Conservation (phyloP, 2,797 vertebrate genomes). For the Clarias fuscus region DNA sequence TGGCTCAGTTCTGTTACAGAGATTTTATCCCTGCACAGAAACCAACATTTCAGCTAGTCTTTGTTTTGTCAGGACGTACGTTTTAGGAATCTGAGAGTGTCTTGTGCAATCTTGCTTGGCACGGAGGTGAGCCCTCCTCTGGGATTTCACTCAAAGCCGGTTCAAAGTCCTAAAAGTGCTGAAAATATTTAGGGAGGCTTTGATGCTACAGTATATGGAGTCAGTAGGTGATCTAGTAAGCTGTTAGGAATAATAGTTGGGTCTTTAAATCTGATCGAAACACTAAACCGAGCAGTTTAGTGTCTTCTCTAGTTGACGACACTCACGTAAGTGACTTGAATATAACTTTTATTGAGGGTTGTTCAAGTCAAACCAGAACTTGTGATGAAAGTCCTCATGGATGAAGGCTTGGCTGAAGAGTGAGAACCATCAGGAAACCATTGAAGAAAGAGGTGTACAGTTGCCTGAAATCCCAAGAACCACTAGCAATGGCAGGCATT, state of each 20-base stretch:
- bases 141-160: background rate
- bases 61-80: background rate
- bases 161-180: background rate
- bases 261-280: background rate
- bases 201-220: background rate
- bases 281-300: too few species aligned
- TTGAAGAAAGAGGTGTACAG: background rate
- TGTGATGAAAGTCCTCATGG: too few species aligned
- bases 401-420: too few species aligned
- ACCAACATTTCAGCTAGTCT: background rate
- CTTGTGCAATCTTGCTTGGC: constrained; percentile 9
- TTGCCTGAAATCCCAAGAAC: background rate
- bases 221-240: background rate
- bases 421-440: background rate
- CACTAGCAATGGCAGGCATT: background rate
- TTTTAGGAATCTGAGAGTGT: background rate
- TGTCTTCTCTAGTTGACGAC: too few species aligned
- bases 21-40: constrained; percentile 13
- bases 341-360: too few species aligned
- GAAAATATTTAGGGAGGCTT: background rate
- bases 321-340: too few species aligned
- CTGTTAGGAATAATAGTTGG: background rate
- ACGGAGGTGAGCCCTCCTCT: background rate
- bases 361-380: too few species aligned
- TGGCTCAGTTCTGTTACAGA: background rate